These are phyloP conservation scores for Scarus forsteni DNA, from an alignment of 2,797 vertebrate genomes.

Conservation along the genomic window DNA sequence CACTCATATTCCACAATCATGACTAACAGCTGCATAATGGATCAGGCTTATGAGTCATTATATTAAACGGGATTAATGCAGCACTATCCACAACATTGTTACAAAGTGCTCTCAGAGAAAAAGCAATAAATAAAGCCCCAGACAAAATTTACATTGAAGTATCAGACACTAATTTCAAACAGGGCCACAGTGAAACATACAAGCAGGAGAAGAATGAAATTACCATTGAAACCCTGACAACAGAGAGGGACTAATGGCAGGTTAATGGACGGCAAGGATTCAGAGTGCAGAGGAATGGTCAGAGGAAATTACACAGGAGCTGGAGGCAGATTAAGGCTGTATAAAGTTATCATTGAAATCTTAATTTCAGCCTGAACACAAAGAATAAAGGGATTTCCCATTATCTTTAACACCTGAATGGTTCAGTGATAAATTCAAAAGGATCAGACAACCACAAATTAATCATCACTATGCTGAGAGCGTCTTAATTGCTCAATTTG, in stretches of 20 bases:
- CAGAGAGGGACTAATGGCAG: conserved; percentile 19
- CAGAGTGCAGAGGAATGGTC: background rate
- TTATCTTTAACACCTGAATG: background rate
- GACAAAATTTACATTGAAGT: conserved; percentile 37
- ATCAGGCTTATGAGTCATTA: conserved; percentile 53
- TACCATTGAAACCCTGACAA: conserved; percentile 21
- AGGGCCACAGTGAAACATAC: background rate
- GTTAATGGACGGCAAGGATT: conserved; percentile 12
- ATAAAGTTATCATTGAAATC: conserved; percentile 46
- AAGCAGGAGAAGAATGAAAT: conserved; percentile 30
- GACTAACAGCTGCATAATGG: conserved; percentile 66
- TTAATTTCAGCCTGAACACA: conserved; percentile 29
- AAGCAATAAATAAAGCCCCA: conserved; percentile 45
- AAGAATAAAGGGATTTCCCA: conserved; percentile 24
- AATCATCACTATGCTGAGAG: conserved; percentile 42
- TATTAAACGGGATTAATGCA: conserved; percentile 56
- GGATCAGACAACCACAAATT: conserved; percentile 27
- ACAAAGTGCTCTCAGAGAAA: conserved; percentile 49
- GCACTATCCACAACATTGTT: conserved; percentile 35
- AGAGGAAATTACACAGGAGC: conserved; percentile 19
- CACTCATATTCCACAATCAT: conserved; percentile 38
- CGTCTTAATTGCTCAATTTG: conserved; percentile 33
- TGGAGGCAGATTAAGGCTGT: conserved; percentile 23
- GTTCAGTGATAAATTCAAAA: conserved; percentile 24
- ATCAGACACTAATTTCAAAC: conserved; percentile 40